A percentile compares a stretch with the other conserved stretches of the same genome.
These are phyloP conservation scores for Anarsia innoxiella DNA, from an alignment of 2,888 invertebrate species.

Conservation along the genomic window DNA sequence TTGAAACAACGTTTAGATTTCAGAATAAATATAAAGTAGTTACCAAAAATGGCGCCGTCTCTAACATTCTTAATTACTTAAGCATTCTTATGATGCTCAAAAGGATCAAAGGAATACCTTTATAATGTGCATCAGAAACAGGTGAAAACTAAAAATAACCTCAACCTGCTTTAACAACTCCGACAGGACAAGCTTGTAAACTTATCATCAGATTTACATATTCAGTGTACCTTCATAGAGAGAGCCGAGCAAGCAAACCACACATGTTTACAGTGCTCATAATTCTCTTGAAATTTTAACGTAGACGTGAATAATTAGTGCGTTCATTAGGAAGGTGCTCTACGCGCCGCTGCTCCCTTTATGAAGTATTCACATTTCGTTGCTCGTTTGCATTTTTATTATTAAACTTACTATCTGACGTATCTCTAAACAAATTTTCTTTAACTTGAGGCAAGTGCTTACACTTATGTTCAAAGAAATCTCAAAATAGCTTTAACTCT, in stretches of 20 bases:
- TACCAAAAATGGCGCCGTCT: too few species aligned
- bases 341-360: conserved; percentile 18
- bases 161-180: not conserved
- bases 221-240: too few species aligned
- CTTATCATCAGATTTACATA: conserved; percentile 9
- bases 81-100: too few species aligned
- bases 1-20: too few species aligned
- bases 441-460: too few species aligned
- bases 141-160: conserved; percentile 6
- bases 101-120: too few species aligned
- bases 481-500: too few species aligned
- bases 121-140: too few species aligned
- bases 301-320: conserved; percentile 16
- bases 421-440: too few species aligned
- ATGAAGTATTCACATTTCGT: conserved; percentile 12
- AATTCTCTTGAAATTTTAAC: conserved; percentile 12
- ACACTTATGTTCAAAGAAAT: too few species aligned
- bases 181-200: conserved; percentile 4
- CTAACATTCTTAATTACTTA: too few species aligned
- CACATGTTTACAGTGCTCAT: conserved; percentile 7
- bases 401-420: not conserved
- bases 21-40: too few species aligned
- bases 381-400: conserved; percentile 12
- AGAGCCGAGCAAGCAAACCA: conserved; percentile 3
- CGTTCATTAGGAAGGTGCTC: conserved; percentile 19